These are phyloP conservation scores for Saccopteryx leptura DNA, from an alignment of 2,113 vertebrate species.

Conservation along the genomic window DNA sequence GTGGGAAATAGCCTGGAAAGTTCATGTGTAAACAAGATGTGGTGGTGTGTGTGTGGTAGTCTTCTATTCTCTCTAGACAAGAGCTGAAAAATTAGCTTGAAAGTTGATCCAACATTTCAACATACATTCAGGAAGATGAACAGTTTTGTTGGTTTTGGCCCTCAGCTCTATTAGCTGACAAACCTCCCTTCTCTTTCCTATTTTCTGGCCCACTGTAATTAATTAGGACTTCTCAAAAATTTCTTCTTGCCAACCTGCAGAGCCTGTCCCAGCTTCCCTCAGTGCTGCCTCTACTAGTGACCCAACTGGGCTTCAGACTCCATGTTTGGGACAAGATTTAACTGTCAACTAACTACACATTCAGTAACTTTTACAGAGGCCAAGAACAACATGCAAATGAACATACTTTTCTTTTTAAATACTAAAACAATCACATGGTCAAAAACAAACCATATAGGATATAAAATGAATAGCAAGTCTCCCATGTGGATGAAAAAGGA, in stretches of 20 bases:
- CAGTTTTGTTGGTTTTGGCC: too few relatives aligned
- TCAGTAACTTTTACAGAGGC: background rate
- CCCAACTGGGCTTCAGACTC: background rate
- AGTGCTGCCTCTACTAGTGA: background rate
- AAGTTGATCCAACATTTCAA: background rate
- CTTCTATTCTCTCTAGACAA: background rate
- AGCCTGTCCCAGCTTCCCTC: background rate
- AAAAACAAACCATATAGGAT: background rate
- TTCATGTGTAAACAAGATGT: background rate
- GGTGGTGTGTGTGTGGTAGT: background rate
- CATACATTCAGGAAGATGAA: background rate
- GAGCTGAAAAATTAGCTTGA: background rate
- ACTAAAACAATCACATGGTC: background rate
- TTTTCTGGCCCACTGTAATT: background rate
- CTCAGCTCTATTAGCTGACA: background rate
- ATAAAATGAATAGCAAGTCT: background rate
- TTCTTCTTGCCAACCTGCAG: background rate
- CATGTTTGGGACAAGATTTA: background rate
- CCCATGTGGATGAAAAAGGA: too few relatives aligned
- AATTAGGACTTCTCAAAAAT: background rate
- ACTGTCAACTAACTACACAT: background rate
- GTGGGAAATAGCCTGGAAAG: background rate
- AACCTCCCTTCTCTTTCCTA: background rate
- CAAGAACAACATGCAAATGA: background rate
- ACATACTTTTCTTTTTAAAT: slow-evolving; percentile 44